Percentiles rank a stretch among this genome's conserved stretches.
These are phyloP conservation scores for Lithophane ornitopus DNA, from an alignment of 2,888 invertebrate species.

Conservation along the genomic window DNA sequence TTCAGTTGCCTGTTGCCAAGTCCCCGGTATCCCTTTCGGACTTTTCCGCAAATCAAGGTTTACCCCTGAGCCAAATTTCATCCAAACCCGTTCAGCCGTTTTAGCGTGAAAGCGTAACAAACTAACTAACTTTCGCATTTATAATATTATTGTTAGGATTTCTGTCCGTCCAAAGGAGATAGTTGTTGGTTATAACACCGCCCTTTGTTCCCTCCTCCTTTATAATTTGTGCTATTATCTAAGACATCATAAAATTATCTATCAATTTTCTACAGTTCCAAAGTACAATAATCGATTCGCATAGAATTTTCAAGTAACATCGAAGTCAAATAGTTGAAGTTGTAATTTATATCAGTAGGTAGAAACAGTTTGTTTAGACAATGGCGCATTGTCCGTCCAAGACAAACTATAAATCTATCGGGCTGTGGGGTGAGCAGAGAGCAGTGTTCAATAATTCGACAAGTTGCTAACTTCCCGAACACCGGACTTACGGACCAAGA, in stretches of 20 bases:
- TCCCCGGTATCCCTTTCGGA: too few species aligned
- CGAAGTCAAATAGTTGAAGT: conserved; percentile 65
- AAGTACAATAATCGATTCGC: conserved; percentile 33
- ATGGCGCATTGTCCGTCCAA: conserved; percentile 78
- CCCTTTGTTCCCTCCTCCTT: too few species aligned
- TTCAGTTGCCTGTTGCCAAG: too few species aligned
- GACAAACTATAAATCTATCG: conserved; percentile 85
- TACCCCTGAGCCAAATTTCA: too few species aligned
- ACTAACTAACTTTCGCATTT: too few species aligned
- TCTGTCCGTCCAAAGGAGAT: too few species aligned
- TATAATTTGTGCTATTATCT: neutral
- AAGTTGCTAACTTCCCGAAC: conserved; percentile 84
- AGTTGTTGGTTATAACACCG: too few species aligned
- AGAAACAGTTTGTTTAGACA: conserved; percentile 67
- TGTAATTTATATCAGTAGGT: conserved; percentile 67
- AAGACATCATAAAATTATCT: neutral
- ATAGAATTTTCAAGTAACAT: conserved; percentile 57
- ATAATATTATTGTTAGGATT: too few species aligned
- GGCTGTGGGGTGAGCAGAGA: conserved; percentile 67
- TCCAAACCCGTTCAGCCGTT: too few species aligned
- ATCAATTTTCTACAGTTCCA: conserved; percentile 8
- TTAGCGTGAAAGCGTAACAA: too few species aligned
- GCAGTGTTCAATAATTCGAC: conserved; percentile 84
- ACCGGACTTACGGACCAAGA: conserved; percentile 90
- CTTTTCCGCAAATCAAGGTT: too few species aligned